Conservation (phyloP, 2,888 invertebrate species). For the Coelopa pilipes region DNA sequence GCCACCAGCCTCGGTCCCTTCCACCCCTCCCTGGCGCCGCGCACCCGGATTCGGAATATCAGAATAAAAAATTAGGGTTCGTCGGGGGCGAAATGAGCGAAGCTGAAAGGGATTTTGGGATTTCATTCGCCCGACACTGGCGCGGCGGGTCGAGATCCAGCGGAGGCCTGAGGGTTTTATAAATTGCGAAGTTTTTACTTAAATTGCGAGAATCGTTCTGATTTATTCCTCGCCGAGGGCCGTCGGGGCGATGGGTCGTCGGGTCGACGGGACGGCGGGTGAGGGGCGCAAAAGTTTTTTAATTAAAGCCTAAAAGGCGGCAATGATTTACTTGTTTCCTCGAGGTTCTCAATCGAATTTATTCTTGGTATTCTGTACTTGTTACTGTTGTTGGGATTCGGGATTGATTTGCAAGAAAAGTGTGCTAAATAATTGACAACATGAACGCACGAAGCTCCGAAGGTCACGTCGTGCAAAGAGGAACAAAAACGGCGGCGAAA, state of each 20-base stretch:
- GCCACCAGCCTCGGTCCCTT: too few species aligned
- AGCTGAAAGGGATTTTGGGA: neutral
- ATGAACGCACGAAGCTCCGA: too few species aligned
- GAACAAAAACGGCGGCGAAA: too few species aligned
- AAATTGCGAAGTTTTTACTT: conserved; percentile 8
- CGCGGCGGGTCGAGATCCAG: too few species aligned
- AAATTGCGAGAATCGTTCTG: neutral
- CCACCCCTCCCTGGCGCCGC: too few species aligned
- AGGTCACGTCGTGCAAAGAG: too few species aligned
- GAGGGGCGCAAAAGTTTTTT: neutral
- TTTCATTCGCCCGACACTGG: too few species aligned
- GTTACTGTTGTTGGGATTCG: neutral
- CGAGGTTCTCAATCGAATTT: neutral
- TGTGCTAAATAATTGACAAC: too few species aligned
- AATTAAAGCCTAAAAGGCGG: conserved; percentile 9
- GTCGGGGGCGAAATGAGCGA: neutral
- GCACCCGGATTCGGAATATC: too few species aligned
- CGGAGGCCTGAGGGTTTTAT: neutral
- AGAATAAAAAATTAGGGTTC: neutral
- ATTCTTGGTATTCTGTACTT: neutral
- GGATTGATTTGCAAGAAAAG: too few species aligned
- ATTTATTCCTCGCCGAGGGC: neutral
- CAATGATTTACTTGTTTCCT: neutral
- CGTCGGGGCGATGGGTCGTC: too few species aligned
- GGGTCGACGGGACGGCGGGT: neutral